Evolutionary conservation across 1,140 invertebrate genomes (phyloP).

Genomic region (Oncopodura yosiiana): DNA sequence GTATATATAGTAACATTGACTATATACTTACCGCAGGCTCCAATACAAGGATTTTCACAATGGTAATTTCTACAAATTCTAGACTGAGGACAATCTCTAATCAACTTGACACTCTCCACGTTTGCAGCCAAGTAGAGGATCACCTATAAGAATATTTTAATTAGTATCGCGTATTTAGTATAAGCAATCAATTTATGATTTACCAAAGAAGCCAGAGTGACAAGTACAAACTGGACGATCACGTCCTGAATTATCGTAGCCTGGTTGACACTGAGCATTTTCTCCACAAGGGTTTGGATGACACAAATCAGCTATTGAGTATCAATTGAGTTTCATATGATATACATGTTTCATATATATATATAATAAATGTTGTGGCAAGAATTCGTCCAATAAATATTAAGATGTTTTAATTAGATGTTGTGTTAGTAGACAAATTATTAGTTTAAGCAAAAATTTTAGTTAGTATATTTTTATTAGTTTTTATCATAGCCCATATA

Average conservation of each 20-base stretch:
- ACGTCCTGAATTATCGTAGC: conserved; percentile 64
- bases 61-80: conserved; percentile 57
- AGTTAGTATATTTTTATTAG: too few species aligned
- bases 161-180: conserved; percentile 35
- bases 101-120: conserved; percentile 65
- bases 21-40: conserved; percentile 7
- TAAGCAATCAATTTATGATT: conserved; percentile 50
- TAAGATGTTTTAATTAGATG: conserved; percentile 6
- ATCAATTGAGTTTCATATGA: neutral
- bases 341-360: neutral
- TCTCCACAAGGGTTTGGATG: conserved; percentile 71
- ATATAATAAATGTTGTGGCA: conserved; percentile 14
- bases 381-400: too few species aligned
- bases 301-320: conserved; percentile 60
- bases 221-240: conserved; percentile 58
- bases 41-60: conserved; percentile 26
- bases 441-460: too few species aligned
- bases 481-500: too few species aligned
- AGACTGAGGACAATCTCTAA: conserved; percentile 57
- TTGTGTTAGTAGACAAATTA: too few species aligned
- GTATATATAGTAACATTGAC: neutral
- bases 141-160: conserved; percentile 13
- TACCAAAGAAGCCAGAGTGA: conserved; percentile 58
- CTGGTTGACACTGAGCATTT: conserved; percentile 70
- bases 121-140: conserved; percentile 45